phyloP scores from a whole-genome alignment of 1,140 invertebrate species.

The Latrodectus geometricus region DNA sequence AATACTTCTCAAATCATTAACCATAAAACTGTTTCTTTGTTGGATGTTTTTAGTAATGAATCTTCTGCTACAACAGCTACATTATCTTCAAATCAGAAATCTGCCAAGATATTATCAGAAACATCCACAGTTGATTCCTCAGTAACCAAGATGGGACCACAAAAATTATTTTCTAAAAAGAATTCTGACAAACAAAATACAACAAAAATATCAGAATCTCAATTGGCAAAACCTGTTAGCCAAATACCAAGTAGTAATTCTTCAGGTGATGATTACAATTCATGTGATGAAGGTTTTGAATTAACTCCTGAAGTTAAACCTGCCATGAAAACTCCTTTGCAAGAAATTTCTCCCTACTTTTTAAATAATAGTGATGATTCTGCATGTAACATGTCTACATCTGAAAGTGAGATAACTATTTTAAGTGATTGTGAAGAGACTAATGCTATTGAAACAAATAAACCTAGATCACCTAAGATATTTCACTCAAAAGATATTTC shows the following conservation, averaged over 20 bases:
- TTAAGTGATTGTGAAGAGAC: constrained; percentile 11
- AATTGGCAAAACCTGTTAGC: background rate
- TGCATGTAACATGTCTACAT: background rate
- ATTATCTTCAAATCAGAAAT: constrained; percentile 4
- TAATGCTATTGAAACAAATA: background rate
- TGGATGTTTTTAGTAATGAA: constrained; percentile 32
- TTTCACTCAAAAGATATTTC: too few species aligned
- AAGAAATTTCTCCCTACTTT: background rate
- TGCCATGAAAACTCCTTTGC: background rate
- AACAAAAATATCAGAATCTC: constrained; percentile 17
- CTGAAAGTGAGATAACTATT: background rate
- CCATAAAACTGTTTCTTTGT: constrained; percentile 7
- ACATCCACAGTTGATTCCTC: background rate
- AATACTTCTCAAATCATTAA: background rate
- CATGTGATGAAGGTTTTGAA: constrained; percentile 7
- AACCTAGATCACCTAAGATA: too few species aligned
- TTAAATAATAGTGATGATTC: background rate
- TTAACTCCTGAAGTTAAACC: background rate
- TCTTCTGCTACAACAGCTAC: constrained; percentile 8
- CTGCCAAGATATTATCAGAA: constrained; percentile 11
- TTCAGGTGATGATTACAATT: constrained; percentile 13
- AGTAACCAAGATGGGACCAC: background rate
- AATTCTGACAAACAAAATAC: background rate
- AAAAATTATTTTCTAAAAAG: background rate
- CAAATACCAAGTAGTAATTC: background rate